phyloP scores from a whole-genome alignment of 2,888 invertebrate species.

The Lasioglossum lativentre region DNA sequence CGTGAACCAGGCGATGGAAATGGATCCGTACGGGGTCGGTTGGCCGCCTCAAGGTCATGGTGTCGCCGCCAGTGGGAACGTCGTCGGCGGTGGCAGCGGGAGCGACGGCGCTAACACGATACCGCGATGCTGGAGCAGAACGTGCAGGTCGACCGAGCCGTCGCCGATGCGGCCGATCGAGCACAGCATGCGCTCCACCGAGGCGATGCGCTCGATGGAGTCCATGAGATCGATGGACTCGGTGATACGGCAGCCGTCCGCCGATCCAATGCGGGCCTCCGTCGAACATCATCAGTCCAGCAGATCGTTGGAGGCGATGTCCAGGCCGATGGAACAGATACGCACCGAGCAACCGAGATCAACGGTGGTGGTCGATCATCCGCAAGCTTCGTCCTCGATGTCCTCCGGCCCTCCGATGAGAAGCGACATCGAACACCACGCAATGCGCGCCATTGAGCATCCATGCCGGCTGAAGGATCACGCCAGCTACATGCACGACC shows the following conservation, averaged over 20 bases:
- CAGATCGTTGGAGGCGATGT: conserved; percentile 78
- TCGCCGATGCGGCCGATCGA: conserved; percentile 83
- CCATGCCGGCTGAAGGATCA: conserved; percentile 82
- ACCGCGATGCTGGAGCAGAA: conserved; percentile 82
- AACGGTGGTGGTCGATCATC: conserved; percentile 71
- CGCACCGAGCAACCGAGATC: conserved; percentile 73
- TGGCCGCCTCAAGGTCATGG: conserved; percentile 82
- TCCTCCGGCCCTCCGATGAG: conserved; percentile 63
- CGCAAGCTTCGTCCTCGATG: conserved; percentile 60
- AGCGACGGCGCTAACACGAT: conserved; percentile 66
- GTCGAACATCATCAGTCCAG: conserved; percentile 75
- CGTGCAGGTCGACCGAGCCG: conserved; percentile 82
- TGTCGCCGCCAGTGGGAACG: conserved; percentile 62
- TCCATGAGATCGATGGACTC: conserved; percentile 83
- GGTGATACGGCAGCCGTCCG: conserved; percentile 76
- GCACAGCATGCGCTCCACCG: conserved; percentile 80
- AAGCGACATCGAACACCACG: conserved; percentile 74
- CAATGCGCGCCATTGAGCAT: conserved; percentile 79
- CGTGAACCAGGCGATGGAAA: conserved; percentile 66
- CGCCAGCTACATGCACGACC: conserved; percentile 78
- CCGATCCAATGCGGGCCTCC: conserved; percentile 62
- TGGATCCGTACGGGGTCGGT: conserved; percentile 86
- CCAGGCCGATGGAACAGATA: conserved; percentile 66
- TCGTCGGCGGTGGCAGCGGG: conserved; percentile 47
- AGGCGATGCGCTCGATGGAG: conserved; percentile 83